Percentiles rank a stretch among this genome's conserved stretches.
phyloP scores from a whole-genome alignment of 2,888 invertebrate species.

The Pristionchus arcanus region DNA sequence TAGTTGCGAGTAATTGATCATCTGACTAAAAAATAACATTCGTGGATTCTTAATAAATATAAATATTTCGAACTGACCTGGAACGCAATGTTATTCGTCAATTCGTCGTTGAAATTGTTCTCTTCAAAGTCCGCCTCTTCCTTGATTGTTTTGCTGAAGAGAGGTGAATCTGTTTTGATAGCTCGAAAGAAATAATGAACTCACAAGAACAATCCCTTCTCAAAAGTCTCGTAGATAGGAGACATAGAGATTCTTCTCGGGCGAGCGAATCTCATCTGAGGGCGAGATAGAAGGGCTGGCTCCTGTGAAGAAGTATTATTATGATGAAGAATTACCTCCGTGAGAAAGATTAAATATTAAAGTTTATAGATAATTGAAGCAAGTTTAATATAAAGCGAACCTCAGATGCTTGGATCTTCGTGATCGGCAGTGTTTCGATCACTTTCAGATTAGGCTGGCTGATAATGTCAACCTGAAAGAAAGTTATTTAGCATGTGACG shows the following conservation, averaged over 20 bases:
- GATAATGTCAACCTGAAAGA: neutral
- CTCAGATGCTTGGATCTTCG: neutral
- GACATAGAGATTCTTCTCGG: neutral
- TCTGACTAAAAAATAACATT: no score
- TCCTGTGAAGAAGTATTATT: neutral
- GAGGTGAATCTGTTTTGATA: no score
- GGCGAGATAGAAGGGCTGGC: neutral
- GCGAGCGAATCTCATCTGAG: neutral
- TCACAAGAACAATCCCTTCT: neutral
- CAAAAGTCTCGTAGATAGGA: neutral
- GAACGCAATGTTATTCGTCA: neutral
- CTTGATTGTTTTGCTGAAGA: neutral
- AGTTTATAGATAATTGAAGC: no score
- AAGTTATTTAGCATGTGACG: neutral
- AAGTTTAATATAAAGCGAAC: neutral
- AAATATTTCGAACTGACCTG: neutral
- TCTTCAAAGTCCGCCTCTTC: neutral
- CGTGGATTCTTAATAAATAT: neutral
- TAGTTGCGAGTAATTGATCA: neutral
- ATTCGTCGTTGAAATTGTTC: neutral
- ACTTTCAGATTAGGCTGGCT: neutral
- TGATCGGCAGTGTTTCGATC: neutral
- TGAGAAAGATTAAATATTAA: no score
- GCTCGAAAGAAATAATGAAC: neutral
- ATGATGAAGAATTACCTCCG: neutral